Conservation (phyloP, 2,113 vertebrate genomes). For the Leptocoma aspasia region DNA sequence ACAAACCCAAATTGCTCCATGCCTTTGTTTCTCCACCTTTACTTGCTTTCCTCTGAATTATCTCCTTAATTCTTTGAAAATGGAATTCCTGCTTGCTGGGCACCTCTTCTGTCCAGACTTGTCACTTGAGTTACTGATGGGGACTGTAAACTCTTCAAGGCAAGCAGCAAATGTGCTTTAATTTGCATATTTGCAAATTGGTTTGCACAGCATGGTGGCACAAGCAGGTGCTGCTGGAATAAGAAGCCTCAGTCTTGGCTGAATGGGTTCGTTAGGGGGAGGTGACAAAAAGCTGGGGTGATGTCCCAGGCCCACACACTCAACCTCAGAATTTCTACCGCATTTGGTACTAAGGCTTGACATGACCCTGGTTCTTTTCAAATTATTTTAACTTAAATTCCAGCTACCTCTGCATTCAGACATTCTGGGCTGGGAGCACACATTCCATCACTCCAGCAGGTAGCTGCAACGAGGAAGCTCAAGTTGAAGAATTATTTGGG, state of each 20-base stretch:
- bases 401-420: background rate
- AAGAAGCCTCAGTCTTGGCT: background rate
- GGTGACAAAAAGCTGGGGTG: background rate
- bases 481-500: background rate
- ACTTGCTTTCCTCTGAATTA: background rate
- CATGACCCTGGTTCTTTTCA: background rate
- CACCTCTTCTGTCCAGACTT: background rate
- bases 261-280: background rate
- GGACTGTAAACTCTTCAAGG: background rate
- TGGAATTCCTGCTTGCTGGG: background rate
- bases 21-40: background rate
- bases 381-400: background rate
- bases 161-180: background rate
- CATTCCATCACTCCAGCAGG: background rate
- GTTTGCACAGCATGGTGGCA: background rate
- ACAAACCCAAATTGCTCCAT: background rate
- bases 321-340: background rate
- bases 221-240: background rate
- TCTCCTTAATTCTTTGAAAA: background rate
- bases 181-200: background rate
- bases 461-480: background rate
- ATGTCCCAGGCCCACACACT: background rate
- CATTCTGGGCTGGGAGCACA: background rate
- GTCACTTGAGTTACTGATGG: background rate
- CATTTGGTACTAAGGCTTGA: fast-evolving